Percentiles rank a stretch among this genome's conserved stretches.
Evolutionary conservation across 2,888 invertebrate species (phyloP).

Genomic region (Chymomyza caudatula): DNA sequence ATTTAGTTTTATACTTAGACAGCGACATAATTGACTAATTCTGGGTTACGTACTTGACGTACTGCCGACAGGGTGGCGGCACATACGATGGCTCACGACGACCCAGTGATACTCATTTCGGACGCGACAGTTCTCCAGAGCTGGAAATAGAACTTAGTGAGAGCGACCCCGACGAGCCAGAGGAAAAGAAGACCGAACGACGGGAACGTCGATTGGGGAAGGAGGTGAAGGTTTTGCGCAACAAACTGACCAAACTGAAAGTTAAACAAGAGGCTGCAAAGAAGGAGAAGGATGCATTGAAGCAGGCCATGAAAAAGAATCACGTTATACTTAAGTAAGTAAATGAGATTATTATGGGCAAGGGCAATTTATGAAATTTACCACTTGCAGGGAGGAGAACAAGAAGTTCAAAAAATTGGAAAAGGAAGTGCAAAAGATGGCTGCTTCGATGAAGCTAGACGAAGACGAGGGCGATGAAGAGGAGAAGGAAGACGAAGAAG

Average conservation of each 20-base stretch:
- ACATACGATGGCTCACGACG: constrained; percentile 74
- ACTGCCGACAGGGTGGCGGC: constrained; percentile 72
- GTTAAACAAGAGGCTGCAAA: constrained; percentile 86
- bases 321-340: constrained; percentile 84
- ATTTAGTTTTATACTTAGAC: constrained; percentile 13
- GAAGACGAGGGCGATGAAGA: constrained; percentile 86
- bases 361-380: neutral
- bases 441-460: constrained; percentile 89
- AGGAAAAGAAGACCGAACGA: constrained; percentile 82
- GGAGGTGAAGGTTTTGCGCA: constrained; percentile 76
- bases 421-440: constrained; percentile 95
- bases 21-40: constrained; percentile 11
- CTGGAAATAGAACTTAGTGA: constrained; percentile 81
- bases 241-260: constrained; percentile 80
- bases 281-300: constrained; percentile 87
- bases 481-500: constrained; percentile 82
- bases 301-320: constrained; percentile 89
- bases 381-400: constrained; percentile 83
- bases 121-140: constrained; percentile 81
- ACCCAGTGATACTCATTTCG: constrained; percentile 75
- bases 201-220: constrained; percentile 83
- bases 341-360: neutral
- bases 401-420: constrained; percentile 89
- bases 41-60: constrained; percentile 1
- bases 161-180: constrained; percentile 83